phyloP scores from a whole-genome alignment of 2,888 invertebrate genomes.

The Fabriciana adippe region DNA sequence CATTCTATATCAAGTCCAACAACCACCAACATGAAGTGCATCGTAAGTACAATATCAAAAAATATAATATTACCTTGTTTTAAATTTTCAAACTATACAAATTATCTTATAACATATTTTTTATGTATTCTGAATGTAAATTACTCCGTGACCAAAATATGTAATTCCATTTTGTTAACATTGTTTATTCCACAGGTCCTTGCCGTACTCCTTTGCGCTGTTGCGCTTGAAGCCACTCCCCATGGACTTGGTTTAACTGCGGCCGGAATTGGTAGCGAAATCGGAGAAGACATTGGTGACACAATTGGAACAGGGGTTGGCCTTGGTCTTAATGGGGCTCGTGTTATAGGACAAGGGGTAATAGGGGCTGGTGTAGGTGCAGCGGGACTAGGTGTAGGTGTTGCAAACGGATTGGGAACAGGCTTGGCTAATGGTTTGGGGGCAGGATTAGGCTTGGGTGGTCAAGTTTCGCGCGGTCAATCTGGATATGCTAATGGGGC shows the following conservation, averaged over 20 bases:
- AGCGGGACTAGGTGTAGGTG: background rate
- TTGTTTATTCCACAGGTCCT: slow-evolving; percentile 13
- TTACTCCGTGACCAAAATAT: too few relatives aligned
- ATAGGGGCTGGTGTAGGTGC: slow-evolving; percentile 1
- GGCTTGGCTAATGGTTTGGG: slow-evolving; percentile 20
- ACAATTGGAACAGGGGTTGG: background rate
- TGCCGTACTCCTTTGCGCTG: slow-evolving; percentile 11
- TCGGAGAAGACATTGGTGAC: background rate
- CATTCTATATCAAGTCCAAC: background rate
- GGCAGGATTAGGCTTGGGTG: slow-evolving; percentile 19
- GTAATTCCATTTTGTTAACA: too few relatives aligned
- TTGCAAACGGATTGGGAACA: background rate
- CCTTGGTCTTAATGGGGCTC: background rate
- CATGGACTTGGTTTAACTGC: background rate
- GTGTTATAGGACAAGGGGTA: background rate
- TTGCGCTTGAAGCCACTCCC: slow-evolving; percentile 17
- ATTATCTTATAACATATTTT: background rate
- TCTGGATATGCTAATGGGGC: slow-evolving; percentile 26
- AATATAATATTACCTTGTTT: background rate
- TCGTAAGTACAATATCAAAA: slow-evolving; percentile 14
- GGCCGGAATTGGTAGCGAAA: background rate
- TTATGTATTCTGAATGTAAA: background rate
- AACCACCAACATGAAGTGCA: slow-evolving; percentile 27
- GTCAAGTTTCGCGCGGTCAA: slow-evolving; percentile 18
- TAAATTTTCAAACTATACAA: background rate